Evolutionary conservation across 2,113 vertebrate genomes (phyloP).

Genomic region (Odocoileus virginianus): DNA sequence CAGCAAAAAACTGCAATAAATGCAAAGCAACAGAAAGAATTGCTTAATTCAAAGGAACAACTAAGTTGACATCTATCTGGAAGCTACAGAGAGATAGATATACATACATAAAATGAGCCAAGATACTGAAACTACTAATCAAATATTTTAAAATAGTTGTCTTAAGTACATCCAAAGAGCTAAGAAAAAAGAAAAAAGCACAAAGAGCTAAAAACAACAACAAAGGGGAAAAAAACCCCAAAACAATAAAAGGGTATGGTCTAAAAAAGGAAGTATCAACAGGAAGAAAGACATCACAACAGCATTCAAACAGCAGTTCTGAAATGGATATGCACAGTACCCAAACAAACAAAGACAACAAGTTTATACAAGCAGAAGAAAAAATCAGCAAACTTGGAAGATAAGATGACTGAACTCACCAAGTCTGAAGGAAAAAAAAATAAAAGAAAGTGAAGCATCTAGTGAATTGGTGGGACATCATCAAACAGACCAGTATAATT

Average conservation of each 20-base stretch:
- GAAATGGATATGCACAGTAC: not conserved
- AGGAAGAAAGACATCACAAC: not conserved
- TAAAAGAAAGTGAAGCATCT: not conserved
- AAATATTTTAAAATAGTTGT: not conserved
- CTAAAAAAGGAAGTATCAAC: not conserved
- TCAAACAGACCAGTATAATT: not conserved
- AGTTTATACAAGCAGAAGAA: not conserved
- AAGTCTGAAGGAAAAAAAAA: not conserved
- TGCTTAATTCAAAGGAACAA: not conserved
- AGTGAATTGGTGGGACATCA: not conserved
- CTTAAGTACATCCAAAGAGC: not conserved
- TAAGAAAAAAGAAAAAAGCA: not conserved
- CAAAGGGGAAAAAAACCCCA: not conserved
- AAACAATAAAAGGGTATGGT: not conserved
- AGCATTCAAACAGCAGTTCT: not conserved
- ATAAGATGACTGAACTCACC: not conserved
- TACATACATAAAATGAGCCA: not conserved
- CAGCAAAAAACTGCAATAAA: not conserved
- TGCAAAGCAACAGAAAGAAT: not conserved
- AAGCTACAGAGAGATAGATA: not conserved
- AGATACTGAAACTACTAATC: not conserved
- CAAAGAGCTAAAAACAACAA: not conserved
- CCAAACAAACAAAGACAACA: not conserved
- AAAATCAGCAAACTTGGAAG: not conserved
- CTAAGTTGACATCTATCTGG: not conserved